Base-by-base conservation (phyloP, 2,888 invertebrate species). In the Malachius bipustulatus region DNA sequence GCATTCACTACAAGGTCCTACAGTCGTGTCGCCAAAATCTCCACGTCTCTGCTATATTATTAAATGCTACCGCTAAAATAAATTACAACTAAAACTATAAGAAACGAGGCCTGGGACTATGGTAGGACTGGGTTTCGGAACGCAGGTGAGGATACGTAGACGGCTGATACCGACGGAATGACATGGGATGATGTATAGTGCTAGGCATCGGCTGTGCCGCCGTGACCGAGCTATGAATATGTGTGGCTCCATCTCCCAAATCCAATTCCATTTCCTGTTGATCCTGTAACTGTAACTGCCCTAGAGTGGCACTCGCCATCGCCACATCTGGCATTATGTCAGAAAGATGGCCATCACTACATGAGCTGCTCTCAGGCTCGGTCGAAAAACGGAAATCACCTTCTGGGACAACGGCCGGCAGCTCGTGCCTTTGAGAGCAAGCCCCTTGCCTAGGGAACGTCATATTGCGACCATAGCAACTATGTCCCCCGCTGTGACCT, bases 241-340 rank as follows among this genome's bases (percentile, higher is more conserved):
- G 82, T 36, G 78, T 76, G 13, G 82, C 76, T 2, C 85, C 85
- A 54, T 90, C 89, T 0, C 90, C 90, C 45, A 90, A 70, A 62
- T 87, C 87, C 48, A 89, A 64, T 58, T 87, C 85, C 55, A 88
- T 65, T 48, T 75, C 75, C 47, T 66, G 69, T 43, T 64, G 66
- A 47, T 69, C 69, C 40, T 66, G 66, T 44, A 77, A 64, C 61
- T 77, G 78, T 54, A 78, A 70, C 59, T 71, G 82, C 4, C 67
- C 79, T 54, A 70, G 71, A 43, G 73, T 82, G 44, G 75, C 80
- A 37, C 78, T 88, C 51, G 89, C 89, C 87, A 89, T 88, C 10
- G 89, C 89, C 49, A 90, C 88, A 64, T 91, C 90, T 0, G 90
- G 90, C 77, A 90, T 88, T 51, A 82, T 78, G 42, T 85, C 85